Conservation (phyloP, 2,113 vertebrate genomes). For the Cynopterus brachyotis region DNA sequence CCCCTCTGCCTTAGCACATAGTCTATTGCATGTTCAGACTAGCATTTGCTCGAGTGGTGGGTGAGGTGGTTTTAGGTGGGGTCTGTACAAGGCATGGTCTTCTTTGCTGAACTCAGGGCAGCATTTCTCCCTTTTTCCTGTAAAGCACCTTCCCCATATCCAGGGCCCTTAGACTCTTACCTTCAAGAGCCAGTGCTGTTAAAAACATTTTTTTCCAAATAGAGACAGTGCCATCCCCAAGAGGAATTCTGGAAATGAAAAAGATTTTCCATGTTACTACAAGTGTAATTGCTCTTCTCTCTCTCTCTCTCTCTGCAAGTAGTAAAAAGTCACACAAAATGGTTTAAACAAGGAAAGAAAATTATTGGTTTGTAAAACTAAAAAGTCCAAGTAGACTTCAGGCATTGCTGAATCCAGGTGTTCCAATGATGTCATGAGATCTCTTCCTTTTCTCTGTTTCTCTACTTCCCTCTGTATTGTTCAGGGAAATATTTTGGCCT, state of each 20-base stretch:
- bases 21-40: background rate
- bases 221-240: background rate
- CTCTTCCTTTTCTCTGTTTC: background rate
- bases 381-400: background rate
- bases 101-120: background rate
- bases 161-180: background rate
- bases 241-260: conserved; percentile 16
- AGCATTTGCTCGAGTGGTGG: too few relatives aligned
- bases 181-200: background rate
- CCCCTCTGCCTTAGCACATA: background rate
- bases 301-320: conserved; percentile 1
- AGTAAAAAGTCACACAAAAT: background rate
- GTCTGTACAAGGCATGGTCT: background rate
- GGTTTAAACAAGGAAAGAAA: background rate
- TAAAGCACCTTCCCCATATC: background rate
- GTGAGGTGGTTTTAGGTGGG: too few relatives aligned
- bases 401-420: background rate
- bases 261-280: conserved; percentile 45
- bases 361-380: background rate
- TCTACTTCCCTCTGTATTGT: background rate
- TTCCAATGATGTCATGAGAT: background rate
- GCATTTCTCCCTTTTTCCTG: background rate
- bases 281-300: conserved; percentile 31
- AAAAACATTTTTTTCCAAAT: conserved; percentile 37
- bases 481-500: background rate